Conservation (phyloP, 2,888 invertebrate species). For the Eupithecia dodoneata region DNA sequence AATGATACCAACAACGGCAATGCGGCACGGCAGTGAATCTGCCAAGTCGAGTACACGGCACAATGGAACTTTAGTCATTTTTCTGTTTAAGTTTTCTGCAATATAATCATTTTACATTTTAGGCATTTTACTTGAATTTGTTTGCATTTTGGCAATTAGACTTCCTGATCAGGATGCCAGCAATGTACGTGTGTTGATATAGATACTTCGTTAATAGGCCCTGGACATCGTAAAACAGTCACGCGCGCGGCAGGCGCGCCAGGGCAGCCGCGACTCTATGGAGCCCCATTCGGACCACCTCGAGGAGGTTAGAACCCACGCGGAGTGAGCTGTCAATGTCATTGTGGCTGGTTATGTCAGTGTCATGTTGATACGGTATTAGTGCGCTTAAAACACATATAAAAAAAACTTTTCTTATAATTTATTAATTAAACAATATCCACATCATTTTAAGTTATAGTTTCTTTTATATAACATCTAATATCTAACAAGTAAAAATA, state of each 20-base stretch:
- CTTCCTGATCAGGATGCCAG: too few relatives aligned
- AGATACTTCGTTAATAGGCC: constrained; percentile 84
- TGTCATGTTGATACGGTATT: constrained; percentile 7
- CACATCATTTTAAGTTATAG: not conserved
- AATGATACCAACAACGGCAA: too few relatives aligned
- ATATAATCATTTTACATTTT: too few relatives aligned
- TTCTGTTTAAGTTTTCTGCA: too few relatives aligned
- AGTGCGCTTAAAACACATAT: not conserved
- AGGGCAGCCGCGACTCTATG: constrained; percentile 88
- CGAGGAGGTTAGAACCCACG: constrained; percentile 86
- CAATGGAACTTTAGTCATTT: too few relatives aligned
- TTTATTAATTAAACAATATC: not conserved
- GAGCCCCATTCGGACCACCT: constrained; percentile 87
- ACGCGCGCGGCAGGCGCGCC: constrained; percentile 89
- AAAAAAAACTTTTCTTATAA: not conserved
- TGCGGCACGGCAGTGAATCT: too few relatives aligned
- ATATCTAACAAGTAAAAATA: not conserved
- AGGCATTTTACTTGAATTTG: too few relatives aligned
- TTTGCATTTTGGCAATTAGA: too few relatives aligned
- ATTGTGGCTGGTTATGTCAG: not conserved
- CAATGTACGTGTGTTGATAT: not conserved
- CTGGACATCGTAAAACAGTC: constrained; percentile 97
- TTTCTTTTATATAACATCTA: not conserved
- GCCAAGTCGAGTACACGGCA: too few relatives aligned
- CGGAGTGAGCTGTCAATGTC: constrained; percentile 12